Conservation (phyloP, 2,888 invertebrate genomes). For the Slavum lentiscoides region DNA sequence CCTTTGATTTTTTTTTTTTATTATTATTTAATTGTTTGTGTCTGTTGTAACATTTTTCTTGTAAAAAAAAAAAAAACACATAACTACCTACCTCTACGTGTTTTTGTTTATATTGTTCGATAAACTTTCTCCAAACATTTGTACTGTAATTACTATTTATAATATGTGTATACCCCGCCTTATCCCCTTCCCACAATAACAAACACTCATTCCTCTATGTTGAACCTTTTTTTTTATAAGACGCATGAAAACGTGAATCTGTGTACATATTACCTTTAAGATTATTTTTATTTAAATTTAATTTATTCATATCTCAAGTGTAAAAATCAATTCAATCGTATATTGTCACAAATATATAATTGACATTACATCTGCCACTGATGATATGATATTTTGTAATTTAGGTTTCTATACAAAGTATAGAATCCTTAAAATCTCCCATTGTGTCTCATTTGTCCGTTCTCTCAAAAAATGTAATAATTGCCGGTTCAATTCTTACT, state of each 20-base stretch:
- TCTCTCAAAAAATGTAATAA: too few species aligned
- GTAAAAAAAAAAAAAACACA: conserved; percentile 5
- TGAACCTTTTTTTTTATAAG: conserved; percentile 17
- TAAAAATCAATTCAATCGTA: conserved; percentile 20
- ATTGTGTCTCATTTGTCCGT: too few species aligned
- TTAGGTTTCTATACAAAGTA: too few species aligned
- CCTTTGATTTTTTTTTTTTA: background rate
- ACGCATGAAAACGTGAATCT: conserved; percentile 9
- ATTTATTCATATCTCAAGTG: conserved; percentile 25
- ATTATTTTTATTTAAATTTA: conserved; percentile 39
- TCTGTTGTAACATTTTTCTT: conserved; percentile 6
- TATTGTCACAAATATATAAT: conserved; percentile 7
- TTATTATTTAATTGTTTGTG: background rate
- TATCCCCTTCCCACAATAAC: background rate
- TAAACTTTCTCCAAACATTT: background rate
- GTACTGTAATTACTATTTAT: background rate
- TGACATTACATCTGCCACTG: background rate
- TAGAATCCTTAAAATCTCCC: too few species aligned
- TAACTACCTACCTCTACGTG: conserved; percentile 27
- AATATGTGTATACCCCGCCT: background rate
- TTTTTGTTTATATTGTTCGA: conserved; percentile 13
- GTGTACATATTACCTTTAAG: conserved; percentile 43
- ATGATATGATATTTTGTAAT: too few species aligned
- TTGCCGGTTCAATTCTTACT: too few species aligned
- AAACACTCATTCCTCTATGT: conserved; percentile 27